Conservation (phyloP, 2,113 vertebrate species). For the Zosterops borbonicus region DNA sequence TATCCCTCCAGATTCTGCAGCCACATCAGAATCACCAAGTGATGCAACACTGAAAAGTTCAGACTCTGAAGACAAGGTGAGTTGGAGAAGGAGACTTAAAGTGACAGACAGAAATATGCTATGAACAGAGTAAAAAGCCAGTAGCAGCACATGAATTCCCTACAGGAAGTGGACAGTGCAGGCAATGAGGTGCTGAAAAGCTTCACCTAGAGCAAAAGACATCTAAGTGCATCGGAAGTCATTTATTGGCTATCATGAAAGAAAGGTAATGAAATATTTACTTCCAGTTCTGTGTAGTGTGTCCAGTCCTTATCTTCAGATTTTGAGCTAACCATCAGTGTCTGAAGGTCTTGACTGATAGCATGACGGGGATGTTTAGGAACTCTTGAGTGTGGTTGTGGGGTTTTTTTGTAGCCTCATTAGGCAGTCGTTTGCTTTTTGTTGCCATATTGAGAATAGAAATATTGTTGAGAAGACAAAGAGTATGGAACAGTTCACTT, state of each 20-base stretch:
- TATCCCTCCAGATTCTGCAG: constrained; percentile 76
- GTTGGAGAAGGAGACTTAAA: not conserved
- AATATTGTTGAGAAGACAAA: not conserved
- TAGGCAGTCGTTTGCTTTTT: not conserved
- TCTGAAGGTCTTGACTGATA: not conserved
- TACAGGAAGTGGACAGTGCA: not conserved
- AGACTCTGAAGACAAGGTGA: constrained; percentile 59
- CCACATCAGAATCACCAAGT: constrained; percentile 73
- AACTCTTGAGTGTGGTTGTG: not conserved
- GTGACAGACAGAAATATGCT: not conserved
- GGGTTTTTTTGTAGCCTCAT: not conserved
- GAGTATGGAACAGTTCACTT: not conserved
- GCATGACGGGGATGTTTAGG: not conserved
- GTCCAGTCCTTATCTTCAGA: not conserved
- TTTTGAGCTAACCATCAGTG: not conserved
- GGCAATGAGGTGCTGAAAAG: not conserved
- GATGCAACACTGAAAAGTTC: constrained; percentile 69
- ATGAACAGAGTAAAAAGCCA: not conserved
- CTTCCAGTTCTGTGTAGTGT: not conserved
- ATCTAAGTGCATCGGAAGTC: not conserved
- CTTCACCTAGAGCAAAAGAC: not conserved
- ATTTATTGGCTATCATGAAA: not conserved
- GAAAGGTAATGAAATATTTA: not conserved
- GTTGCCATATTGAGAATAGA: not conserved
- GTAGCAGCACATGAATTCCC: not conserved